Evolutionary conservation across 2,888 invertebrate species (phyloP).

Genomic region (Heteromyza rotundicornis): DNA sequence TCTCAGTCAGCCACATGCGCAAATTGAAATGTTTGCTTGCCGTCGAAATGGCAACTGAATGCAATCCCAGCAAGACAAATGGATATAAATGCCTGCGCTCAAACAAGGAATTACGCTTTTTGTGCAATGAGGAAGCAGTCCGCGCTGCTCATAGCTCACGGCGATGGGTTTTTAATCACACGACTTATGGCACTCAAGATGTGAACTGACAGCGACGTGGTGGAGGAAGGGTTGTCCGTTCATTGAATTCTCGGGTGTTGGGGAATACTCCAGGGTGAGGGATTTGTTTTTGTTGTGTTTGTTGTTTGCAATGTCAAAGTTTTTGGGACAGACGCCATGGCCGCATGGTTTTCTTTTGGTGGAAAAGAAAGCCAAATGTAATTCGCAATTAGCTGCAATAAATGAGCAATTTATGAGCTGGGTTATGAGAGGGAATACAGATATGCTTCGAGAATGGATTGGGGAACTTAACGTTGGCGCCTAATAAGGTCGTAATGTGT

Average conservation of each 20-base stretch:
- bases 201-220: slow-evolving; percentile 58
- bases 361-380: slow-evolving; percentile 30
- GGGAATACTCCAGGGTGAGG: slow-evolving; percentile 33
- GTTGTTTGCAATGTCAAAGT: slow-evolving; percentile 31
- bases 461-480: too few relatives aligned
- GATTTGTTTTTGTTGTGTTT: slow-evolving; percentile 28
- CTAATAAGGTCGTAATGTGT: too few relatives aligned
- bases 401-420: slow-evolving; percentile 58
- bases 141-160: slow-evolving; percentile 42
- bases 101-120: not conserved
- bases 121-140: not conserved
- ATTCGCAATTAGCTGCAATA: slow-evolving; percentile 61
- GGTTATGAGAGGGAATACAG: too few relatives aligned
- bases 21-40: slow-evolving; percentile 57
- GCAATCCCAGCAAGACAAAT: slow-evolving; percentile 8
- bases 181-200: slow-evolving; percentile 63
- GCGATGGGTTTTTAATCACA: slow-evolving; percentile 62
- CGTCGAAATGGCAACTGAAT: slow-evolving; percentile 11
- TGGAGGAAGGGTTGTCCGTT: slow-evolving; percentile 21
- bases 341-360: slow-evolving; percentile 2
- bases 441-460: too few relatives aligned
- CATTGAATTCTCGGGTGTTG: slow-evolving; percentile 31
- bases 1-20: slow-evolving; percentile 45
- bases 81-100: not conserved
- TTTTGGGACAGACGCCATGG: too few relatives aligned